These are phyloP conservation scores for Cancer borealis DNA, from an alignment of 2,888 invertebrate genomes.

Conservation along the genomic window DNA sequence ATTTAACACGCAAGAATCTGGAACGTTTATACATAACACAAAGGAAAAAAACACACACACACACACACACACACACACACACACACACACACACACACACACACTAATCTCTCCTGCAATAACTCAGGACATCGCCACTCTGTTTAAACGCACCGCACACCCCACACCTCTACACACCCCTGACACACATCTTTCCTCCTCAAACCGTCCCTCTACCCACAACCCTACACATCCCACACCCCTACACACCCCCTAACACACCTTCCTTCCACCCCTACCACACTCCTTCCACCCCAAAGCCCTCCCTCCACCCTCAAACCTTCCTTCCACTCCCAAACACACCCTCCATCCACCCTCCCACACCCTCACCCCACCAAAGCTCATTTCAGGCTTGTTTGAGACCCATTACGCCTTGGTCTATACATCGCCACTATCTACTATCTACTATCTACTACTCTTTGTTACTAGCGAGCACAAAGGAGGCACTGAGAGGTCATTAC, in stretches of 20 bases:
- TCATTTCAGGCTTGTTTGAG: neutral
- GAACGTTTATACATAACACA: too few species aligned
- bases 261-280: neutral
- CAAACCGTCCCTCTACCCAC: neutral
- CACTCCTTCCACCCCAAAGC: neutral
- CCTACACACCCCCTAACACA: neutral
- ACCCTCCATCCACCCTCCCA: neutral
- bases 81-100: too few species aligned
- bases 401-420: neutral
- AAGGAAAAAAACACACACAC: neutral
- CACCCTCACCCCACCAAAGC: neutral
- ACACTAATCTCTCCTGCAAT: neutral
- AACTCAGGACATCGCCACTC: neutral
- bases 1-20: too few species aligned
- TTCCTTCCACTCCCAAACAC: neutral
- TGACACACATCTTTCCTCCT: neutral
- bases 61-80: neutral
- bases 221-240: neutral
- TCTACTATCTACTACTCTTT: neutral
- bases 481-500: slow-evolving; percentile 13
- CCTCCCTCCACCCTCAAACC: neutral
- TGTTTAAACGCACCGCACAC: neutral
- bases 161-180: neutral
- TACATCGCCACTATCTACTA: neutral
- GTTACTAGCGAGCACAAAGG: neutral